Conservation (phyloP, 2,888 invertebrate species). For the Pteria penguin region DNA sequence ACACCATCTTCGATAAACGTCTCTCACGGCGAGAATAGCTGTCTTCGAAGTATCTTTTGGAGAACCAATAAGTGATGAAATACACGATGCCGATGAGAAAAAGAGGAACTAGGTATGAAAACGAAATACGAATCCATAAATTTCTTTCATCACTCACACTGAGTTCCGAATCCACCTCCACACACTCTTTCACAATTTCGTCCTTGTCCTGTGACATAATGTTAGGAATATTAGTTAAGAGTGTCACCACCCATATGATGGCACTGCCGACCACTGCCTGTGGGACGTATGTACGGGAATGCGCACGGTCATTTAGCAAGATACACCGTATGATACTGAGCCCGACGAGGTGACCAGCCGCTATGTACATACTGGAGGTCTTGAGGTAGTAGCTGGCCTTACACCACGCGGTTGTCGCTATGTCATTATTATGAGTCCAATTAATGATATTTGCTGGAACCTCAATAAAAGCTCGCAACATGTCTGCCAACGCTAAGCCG, state of each 20-base stretch:
- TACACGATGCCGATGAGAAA: slow-evolving; percentile 62
- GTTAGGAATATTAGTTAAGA: slow-evolving; percentile 64
- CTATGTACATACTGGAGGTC: slow-evolving; percentile 59
- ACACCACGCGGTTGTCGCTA: slow-evolving; percentile 63
- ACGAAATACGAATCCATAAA: slow-evolving; percentile 53
- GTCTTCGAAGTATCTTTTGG: slow-evolving; percentile 69
- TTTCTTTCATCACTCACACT: slow-evolving; percentile 45
- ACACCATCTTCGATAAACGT: slow-evolving; percentile 66
- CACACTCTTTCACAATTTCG: slow-evolving; percentile 30
- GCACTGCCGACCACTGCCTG: slow-evolving; percentile 60
- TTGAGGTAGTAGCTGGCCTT: slow-evolving; percentile 55
- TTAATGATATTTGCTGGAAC: slow-evolving; percentile 66
- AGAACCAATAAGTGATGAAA: slow-evolving; percentile 63
- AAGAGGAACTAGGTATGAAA: slow-evolving; percentile 67
- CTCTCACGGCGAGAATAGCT: slow-evolving; percentile 68
- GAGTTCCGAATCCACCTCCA: slow-evolving; percentile 38
- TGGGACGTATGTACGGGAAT: slow-evolving; percentile 55
- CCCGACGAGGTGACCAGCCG: slow-evolving; percentile 68
- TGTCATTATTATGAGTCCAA: slow-evolving; percentile 48
- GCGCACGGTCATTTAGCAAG: slow-evolving; percentile 63
- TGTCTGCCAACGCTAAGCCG: slow-evolving; percentile 65
- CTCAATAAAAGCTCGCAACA: slow-evolving; percentile 59
- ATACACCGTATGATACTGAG: slow-evolving; percentile 68
- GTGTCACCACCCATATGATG: slow-evolving; percentile 60
- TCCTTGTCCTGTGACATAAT: slow-evolving; percentile 37